phyloP scores from a whole-genome alignment of 2,888 invertebrate species.

The Antheraea yamamai region DNA sequence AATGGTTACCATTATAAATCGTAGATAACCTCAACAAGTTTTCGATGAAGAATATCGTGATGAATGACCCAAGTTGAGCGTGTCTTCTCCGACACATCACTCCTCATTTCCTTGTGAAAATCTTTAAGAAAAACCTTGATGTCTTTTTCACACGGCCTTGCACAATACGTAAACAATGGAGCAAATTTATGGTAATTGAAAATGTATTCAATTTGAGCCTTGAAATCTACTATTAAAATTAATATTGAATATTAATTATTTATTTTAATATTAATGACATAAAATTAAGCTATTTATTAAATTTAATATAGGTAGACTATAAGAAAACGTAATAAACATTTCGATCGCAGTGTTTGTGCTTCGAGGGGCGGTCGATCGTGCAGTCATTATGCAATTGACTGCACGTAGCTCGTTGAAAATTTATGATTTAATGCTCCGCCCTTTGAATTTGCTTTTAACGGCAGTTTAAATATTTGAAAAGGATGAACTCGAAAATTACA shows the following conservation, averaged over 20 bases:
- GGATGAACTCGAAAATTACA: conserved; percentile 28
- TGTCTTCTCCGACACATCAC: too few relatives aligned
- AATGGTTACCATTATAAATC: not conserved
- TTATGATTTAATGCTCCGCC: conserved; percentile 35
- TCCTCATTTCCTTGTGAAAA: too few relatives aligned
- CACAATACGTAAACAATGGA: too few relatives aligned
- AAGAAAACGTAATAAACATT: conserved; percentile 14
- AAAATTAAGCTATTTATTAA: too few relatives aligned
- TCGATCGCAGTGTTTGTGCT: conserved; percentile 11
- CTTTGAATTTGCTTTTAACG: conserved; percentile 27
- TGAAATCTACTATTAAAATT: too few relatives aligned
- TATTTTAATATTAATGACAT: too few relatives aligned
- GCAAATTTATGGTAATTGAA: too few relatives aligned
- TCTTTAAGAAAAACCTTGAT: too few relatives aligned
- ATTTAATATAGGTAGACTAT: conserved; percentile 2
- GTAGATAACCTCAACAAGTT: not conserved
- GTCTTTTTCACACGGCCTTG: too few relatives aligned
- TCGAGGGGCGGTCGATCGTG: conserved; percentile 28
- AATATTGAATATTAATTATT: too few relatives aligned
- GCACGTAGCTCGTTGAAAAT: conserved; percentile 41
- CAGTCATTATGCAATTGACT: conserved; percentile 60
- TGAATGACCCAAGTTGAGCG: not conserved
- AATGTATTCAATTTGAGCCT: too few relatives aligned
- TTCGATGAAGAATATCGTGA: not conserved
- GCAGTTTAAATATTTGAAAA: conserved; percentile 39